Evolutionary conservation across 1,140 invertebrate species (phyloP).

Genomic region (Drosophila mayri): DNA sequence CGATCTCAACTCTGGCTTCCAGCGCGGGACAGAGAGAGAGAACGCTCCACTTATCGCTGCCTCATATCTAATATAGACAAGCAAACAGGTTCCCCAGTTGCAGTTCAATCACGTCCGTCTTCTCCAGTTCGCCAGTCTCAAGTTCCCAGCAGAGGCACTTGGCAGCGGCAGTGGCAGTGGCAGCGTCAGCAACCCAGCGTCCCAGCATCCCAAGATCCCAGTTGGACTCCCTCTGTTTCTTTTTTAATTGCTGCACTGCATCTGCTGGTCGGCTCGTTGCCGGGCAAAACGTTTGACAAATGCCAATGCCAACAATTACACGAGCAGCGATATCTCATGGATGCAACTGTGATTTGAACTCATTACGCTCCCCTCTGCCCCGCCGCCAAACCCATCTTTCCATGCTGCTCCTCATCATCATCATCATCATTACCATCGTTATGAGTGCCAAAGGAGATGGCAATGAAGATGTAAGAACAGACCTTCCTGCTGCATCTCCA

Average conservation of each 20-base stretch:
- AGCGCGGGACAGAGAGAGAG: constrained; percentile 48
- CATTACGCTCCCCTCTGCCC: constrained; percentile 59
- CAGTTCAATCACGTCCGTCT: constrained; percentile 76
- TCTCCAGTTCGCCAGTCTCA: constrained; percentile 29
- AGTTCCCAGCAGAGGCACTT: constrained; percentile 33
- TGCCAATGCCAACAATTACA: constrained; percentile 81
- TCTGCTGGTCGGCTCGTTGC: constrained; percentile 45
- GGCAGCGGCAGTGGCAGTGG: not conserved
- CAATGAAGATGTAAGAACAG: constrained; percentile 23
- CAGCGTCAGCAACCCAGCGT: constrained; percentile 18
- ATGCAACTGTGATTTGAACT: constrained; percentile 68
- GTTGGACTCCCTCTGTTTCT: constrained; percentile 38
- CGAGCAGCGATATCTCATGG: constrained; percentile 65
- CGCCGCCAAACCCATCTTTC: constrained; percentile 34
- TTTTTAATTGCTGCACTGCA: constrained; percentile 81
- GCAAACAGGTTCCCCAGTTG: constrained; percentile 76
- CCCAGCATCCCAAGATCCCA: constrained; percentile 41
- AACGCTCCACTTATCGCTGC: constrained; percentile 81
- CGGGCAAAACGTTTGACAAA: constrained; percentile 77
- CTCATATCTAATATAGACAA: constrained; percentile 83
- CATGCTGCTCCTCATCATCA: constrained; percentile 9
- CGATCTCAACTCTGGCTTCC: constrained; percentile 67
- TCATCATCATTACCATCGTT: constrained; percentile 35
- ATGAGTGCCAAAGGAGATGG: constrained; percentile 29
- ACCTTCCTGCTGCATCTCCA: constrained; percentile 2